Conservation (phyloP, 2,797 vertebrate species). For the Tiaroga cobitis region DNA sequence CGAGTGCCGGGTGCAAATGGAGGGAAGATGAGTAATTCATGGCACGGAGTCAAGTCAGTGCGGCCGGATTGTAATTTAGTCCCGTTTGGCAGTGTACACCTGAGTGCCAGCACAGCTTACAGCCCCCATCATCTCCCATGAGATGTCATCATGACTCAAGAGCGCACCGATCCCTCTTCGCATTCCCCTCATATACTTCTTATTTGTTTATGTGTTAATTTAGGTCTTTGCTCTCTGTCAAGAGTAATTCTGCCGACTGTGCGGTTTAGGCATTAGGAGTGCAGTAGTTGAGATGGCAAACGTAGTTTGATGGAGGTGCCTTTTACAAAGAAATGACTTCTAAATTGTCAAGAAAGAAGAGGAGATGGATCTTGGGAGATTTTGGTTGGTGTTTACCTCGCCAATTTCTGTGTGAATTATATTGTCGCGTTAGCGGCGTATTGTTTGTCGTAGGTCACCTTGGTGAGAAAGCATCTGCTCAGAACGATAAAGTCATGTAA, state of each 20-base stretch:
- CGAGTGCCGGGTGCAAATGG: constrained; percentile 46
- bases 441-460: constrained; percentile 35
- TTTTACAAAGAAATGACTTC: constrained; percentile 43
- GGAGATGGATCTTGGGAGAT: constrained; percentile 14
- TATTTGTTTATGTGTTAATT: constrained; percentile 52
- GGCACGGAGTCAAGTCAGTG: constrained; percentile 29
- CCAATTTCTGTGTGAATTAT: neutral
- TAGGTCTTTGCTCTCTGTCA: constrained; percentile 46
- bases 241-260: constrained; percentile 30
- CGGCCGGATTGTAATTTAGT: constrained; percentile 36
- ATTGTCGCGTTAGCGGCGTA: neutral
- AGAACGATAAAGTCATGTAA: constrained; percentile 13
- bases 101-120: constrained; percentile 44
- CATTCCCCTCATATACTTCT: constrained; percentile 42
- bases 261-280: constrained; percentile 36
- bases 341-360: constrained; percentile 38
- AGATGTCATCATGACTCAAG: constrained; percentile 49
- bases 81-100: constrained; percentile 43
- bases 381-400: constrained; percentile 26
- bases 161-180: constrained; percentile 32
- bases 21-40: constrained; percentile 43
- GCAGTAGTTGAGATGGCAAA: constrained; percentile 18
- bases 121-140: constrained; percentile 41
- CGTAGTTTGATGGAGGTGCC: constrained; percentile 36
- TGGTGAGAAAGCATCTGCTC: constrained; percentile 13